phyloP scores from a whole-genome alignment of 2,797 vertebrate species.

The Poeciliopsis gracilis region DNA sequence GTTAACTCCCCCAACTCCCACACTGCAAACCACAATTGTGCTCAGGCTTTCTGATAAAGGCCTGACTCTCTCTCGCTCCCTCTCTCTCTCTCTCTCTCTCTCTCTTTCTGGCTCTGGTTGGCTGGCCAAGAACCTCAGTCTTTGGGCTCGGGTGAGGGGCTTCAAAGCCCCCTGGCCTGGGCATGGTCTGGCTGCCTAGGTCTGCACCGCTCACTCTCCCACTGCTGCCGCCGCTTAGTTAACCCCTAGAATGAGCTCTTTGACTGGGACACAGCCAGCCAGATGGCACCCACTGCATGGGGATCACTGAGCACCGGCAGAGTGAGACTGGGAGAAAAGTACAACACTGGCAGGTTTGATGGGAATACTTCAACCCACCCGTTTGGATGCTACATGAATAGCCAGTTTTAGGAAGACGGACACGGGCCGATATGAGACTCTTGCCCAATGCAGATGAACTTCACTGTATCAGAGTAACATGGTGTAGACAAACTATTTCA shows the following conservation, averaged over 20 bases:
- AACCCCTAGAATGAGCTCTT: conserved; percentile 67
- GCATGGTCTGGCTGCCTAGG: conserved; percentile 53
- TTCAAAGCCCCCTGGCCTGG: conserved; percentile 62
- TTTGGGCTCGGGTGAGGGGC: conserved; percentile 63
- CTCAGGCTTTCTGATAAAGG: conserved; percentile 74
- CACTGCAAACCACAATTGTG: conserved; percentile 76
- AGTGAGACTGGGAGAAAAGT: conserved; percentile 60
- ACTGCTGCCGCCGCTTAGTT: conserved; percentile 54
- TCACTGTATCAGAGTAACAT: not conserved
- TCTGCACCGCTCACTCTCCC: conserved; percentile 52
- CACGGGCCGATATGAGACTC: not conserved
- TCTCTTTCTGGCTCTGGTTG: conserved; percentile 55
- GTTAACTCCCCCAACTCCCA: conserved; percentile 81
- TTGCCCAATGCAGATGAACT: not conserved
- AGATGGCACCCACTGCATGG: conserved; percentile 75
- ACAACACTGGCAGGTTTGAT: conserved; percentile 49
- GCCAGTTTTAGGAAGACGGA: not conserved
- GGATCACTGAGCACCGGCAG: conserved; percentile 64
- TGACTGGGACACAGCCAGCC: conserved; percentile 69
- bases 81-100: conserved; percentile 30
- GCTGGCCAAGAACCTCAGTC: conserved; percentile 62
- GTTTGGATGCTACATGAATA: conserved; percentile 5
- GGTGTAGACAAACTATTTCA: not conserved
- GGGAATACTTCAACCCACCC: conserved; percentile 17
- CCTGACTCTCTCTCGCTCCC: conserved; percentile 54